Conservation (phyloP, 1,140 invertebrate species). For the Drosophila pseudoobscura region DNA sequence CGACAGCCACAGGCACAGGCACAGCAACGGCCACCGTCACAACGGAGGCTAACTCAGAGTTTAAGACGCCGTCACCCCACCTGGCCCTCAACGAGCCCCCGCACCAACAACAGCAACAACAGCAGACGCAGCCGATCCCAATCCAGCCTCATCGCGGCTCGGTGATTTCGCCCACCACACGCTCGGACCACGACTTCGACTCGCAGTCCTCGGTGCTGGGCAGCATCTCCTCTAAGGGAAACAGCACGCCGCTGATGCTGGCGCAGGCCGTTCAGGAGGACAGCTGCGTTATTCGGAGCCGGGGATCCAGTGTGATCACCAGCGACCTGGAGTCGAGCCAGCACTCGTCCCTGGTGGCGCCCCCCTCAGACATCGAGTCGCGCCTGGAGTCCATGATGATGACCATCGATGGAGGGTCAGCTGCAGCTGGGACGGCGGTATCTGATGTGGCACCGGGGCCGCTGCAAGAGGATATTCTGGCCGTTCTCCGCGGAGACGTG, state of each 20-base stretch:
- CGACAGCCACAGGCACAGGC: conserved; percentile 52
- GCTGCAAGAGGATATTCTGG: conserved; percentile 77
- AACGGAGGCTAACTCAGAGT: conserved; percentile 66
- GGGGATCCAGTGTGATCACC: conserved; percentile 80
- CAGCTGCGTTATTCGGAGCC: conserved; percentile 77
- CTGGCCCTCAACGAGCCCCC: conserved; percentile 81
- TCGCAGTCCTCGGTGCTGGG: conserved; percentile 82
- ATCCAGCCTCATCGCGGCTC: conserved; percentile 45
- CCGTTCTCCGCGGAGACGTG: conserved; percentile 72
- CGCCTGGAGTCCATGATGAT: conserved; percentile 81
- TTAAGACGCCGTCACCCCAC: conserved; percentile 84
- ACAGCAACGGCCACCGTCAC: background rate
- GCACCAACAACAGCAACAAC: conserved; percentile 42
- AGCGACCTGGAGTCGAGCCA: conserved; percentile 82
- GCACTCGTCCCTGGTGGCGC: conserved; percentile 81
- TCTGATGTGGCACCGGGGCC: conserved; percentile 45
- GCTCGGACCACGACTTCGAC: conserved; percentile 80
- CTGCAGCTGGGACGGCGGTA: background rate
- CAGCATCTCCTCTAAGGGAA: conserved; percentile 82
- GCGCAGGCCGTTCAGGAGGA: conserved; percentile 76
- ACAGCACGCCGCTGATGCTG: conserved; percentile 70
- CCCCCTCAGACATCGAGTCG: conserved; percentile 81
- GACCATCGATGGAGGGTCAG: conserved; percentile 70
- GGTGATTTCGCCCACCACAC: conserved; percentile 66
- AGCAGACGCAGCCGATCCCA: conserved; percentile 11